A percentile compares a stretch with the other conserved stretches of the same genome.
Evolutionary conservation across 2,113 vertebrate genomes (phyloP).

Genomic region (Notothenia rossii): DNA sequence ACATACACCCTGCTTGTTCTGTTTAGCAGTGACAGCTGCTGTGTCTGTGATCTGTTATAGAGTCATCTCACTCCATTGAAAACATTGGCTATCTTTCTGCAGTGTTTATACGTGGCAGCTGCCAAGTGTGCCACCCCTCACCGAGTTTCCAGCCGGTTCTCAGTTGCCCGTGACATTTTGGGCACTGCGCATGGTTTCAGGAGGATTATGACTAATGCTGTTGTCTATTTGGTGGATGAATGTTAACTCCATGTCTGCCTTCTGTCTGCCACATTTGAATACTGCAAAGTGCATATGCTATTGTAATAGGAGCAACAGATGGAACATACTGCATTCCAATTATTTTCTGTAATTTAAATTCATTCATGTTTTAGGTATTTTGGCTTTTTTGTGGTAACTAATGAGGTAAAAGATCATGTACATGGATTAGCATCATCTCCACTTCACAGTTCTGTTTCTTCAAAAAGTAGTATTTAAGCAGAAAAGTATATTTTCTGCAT

Average conservation of each 20-base stretch:
- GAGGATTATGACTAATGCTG: constrained; percentile 43
- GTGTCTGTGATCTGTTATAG: constrained; percentile 27
- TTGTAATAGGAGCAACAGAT: neutral
- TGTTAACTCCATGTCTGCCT: constrained; percentile 11
- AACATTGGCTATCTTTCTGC: constrained; percentile 39
- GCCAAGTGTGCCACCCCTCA: constrained; percentile 54
- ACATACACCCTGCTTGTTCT: constrained; percentile 4
- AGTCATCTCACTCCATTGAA: constrained; percentile 21
- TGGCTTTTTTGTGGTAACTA: neutral
- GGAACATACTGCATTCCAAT: neutral
- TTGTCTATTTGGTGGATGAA: constrained; percentile 37
- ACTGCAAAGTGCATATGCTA: neutral
- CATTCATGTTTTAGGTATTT: neutral
- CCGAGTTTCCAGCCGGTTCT: constrained; percentile 59
- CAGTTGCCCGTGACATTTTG: constrained; percentile 60
- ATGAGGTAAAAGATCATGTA: neutral
- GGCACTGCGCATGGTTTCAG: constrained; percentile 23
- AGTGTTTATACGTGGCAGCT: constrained; percentile 46
- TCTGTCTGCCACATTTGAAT: constrained; percentile 19
- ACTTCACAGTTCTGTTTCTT: neutral
- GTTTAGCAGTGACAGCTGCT: constrained; percentile 36
- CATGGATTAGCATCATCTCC: neutral
- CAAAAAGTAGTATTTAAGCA: neutral
- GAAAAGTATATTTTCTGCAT: neutral
- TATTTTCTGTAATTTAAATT: neutral